Conservation (phyloP, 1,140 invertebrate species). For the Scylla paramamosain region DNA sequence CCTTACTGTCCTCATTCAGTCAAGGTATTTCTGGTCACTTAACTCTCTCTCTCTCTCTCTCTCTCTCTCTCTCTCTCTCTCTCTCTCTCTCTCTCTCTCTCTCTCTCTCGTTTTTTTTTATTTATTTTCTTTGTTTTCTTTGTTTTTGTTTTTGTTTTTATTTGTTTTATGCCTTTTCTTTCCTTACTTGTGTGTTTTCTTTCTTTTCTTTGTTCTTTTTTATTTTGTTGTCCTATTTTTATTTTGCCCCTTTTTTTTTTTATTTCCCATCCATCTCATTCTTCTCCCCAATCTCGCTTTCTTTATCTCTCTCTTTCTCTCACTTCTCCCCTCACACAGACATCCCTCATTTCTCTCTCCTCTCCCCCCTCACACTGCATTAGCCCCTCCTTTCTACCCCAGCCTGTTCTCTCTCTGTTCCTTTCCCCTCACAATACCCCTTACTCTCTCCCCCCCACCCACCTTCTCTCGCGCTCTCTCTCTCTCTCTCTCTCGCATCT, state of each 20-base stretch:
- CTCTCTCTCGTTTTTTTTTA: too few relatives aligned
- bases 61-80: constrained; percentile 52
- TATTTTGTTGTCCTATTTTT: too few relatives aligned
- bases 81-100: constrained; percentile 52
- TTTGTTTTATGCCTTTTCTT: neutral
- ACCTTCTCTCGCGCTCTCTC: too few relatives aligned
- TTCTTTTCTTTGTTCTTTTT: too few relatives aligned
- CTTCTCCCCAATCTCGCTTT: neutral
- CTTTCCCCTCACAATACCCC: too few relatives aligned
- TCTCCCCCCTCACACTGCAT: neutral
- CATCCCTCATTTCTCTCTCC: neutral
- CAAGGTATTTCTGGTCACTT: neutral
- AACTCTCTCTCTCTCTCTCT: constrained; percentile 34
- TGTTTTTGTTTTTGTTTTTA: neutral
- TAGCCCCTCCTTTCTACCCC: neutral
- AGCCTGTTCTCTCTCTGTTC: neutral
- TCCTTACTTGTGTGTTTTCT: too few relatives aligned
- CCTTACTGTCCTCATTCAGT: neutral
- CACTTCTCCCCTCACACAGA: neutral
- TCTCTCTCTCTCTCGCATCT: too few relatives aligned
- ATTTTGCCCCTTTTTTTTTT: neutral
- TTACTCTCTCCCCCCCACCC: neutral
- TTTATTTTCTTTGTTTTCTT: too few relatives aligned
- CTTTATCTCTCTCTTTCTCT: neutral
- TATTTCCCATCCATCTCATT: too few relatives aligned